Evolutionary conservation across 2,797 vertebrate species (phyloP).

Genomic region (Sandelia bainsii): DNA sequence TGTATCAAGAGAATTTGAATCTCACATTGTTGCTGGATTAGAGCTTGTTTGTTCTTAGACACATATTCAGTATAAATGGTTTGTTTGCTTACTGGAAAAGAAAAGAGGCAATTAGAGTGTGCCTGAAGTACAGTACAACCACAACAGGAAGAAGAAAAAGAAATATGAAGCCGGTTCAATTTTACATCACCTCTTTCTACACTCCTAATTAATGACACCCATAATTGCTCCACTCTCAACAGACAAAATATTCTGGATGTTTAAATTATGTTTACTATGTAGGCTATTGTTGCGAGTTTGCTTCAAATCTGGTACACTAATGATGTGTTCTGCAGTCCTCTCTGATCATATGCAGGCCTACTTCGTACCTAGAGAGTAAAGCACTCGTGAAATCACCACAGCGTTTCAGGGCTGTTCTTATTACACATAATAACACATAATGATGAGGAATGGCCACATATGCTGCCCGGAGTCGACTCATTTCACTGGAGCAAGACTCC

Average conservation of each 20-base stretch:
- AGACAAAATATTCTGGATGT: neutral
- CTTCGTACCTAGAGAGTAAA: neutral
- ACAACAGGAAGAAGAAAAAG: no score
- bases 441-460: neutral
- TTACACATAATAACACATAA: conserved; percentile 26
- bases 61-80: no score
- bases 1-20: no score
- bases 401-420: conserved; percentile 1
- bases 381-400: neutral
- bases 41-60: no score
- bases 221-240: neutral
- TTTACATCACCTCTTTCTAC: no score
- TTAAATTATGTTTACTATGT: no score
- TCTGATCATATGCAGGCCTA: neutral
- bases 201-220: neutral
- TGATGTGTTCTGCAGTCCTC: neutral
- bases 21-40: no score
- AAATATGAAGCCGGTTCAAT: no score
- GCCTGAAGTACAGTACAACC: no score
- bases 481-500: neutral
- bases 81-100: no score
- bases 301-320: neutral
- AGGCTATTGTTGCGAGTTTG: neutral
- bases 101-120: no score
- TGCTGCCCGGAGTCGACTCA: neutral